Evolutionary conservation across 2,113 vertebrate species (phyloP).

Genomic region (Notechis scutatus): DNA sequence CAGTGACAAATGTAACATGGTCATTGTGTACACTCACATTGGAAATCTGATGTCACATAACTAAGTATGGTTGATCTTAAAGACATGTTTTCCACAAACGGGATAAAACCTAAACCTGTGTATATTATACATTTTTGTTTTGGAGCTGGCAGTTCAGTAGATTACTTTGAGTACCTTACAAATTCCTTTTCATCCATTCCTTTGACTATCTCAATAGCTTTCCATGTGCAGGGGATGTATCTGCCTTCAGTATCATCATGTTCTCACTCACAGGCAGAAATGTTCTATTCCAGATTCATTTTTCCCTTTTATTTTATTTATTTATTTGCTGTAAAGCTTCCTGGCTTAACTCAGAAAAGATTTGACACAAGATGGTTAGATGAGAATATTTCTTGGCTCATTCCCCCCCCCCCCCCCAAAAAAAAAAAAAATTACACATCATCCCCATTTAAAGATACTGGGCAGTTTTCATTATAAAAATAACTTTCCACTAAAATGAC

Average conservation of each 20-base stretch:
- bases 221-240: not conserved
- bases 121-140: no score
- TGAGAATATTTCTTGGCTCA: not conserved
- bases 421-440: not conserved
- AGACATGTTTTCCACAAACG: not conserved
- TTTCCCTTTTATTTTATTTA: not conserved
- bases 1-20: constrained; percentile 1
- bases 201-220: not conserved
- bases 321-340: not conserved
- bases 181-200: not conserved
- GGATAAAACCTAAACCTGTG: not conserved
- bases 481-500: not conserved
- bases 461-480: not conserved
- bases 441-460: not conserved
- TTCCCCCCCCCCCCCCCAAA: rapidly evolving
- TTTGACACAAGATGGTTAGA: not conserved
- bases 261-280: not conserved
- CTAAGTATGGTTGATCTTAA: not conserved
- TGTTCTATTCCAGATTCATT: not conserved
- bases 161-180: not conserved
- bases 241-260: not conserved
- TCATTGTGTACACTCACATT: constrained; percentile 5
- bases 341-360: not conserved
- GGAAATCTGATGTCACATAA: constrained; percentile 17
- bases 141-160: not conserved